Base-by-base conservation (phyloP, 2,888 invertebrate genomes). In the Tuta absoluta region DNA sequence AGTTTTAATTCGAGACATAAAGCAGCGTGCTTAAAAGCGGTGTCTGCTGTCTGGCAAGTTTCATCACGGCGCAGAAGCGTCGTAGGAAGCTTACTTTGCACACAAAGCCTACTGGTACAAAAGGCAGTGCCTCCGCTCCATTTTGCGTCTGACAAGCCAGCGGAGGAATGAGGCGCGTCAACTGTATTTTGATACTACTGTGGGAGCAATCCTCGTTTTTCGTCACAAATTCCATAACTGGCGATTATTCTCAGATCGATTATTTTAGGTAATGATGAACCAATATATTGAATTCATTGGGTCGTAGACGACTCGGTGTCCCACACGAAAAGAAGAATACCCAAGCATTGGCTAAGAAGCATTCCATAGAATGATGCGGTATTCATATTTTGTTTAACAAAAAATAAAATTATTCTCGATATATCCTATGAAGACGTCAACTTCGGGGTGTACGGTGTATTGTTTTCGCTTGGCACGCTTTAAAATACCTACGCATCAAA, bases 21-120 rank as follows among this genome's bases (percentile, higher is more conserved):
- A 56, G 33, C 85, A 56, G 17, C 85, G 84, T 79, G 85, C 86
- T 89, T 87, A 85, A 88, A 89, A 91, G 88, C 90, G 82, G 79
- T 84, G 91, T 91, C 91, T 91, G 82, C 79, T 84, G 91, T 91
- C 91, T 91, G 89, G 89, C 88, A 90, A 91, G 91, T 91, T 91
- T 91, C 91, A 90, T 90, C 90, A 89, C 82, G 84, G 87, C 81
- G 80, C 86, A 86, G 90, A 88, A 87, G 86, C 86, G 86, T 87
- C 83, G 85, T 88, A 87, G 88, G 85, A 86, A 87, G 89, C 89
- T 89, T 89, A 89, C 90, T 91, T 90, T 87, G 80, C 85, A 84
- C 87, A 90, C 90, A 91, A 91, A 91, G 90, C 87, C 86, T 86
- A 86, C 87, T 84, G 86, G 85, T 85, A 91, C 89, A 90, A 91